A percentile compares a stretch with the other conserved stretches of the same genome.
phyloP scores from a whole-genome alignment of 2,888 invertebrate genomes.

The Syritta pipiens region DNA sequence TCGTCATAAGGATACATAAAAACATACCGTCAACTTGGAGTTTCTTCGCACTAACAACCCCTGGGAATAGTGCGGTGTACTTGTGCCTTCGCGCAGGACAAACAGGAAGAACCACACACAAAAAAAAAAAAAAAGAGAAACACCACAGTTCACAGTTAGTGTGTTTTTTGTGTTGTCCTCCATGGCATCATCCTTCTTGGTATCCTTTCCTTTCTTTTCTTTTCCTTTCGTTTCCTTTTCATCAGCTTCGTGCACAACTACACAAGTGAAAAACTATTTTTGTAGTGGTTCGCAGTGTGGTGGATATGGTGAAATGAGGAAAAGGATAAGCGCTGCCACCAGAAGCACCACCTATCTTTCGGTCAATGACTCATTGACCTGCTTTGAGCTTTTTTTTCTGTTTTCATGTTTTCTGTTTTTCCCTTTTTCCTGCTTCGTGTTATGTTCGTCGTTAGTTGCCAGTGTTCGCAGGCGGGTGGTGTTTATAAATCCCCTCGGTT shows the following conservation, averaged over 20 bases:
- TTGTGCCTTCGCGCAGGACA: conserved; percentile 57
- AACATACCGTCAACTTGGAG: neutral
- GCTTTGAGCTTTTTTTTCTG: conserved; percentile 43
- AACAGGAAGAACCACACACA: conserved; percentile 19
- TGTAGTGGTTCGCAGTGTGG: no score
- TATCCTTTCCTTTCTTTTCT: conserved; percentile 11
- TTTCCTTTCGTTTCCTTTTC: no score
- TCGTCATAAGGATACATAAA: no score
- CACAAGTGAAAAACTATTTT: no score
- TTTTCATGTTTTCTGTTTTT: conserved; percentile 5
- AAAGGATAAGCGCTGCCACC: conserved; percentile 22
- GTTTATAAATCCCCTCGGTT: conserved; percentile 35
- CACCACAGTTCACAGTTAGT: conserved; percentile 19
- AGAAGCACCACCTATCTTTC: conserved; percentile 58
- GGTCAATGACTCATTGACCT: conserved; percentile 69
- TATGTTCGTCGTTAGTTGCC: conserved; percentile 30
- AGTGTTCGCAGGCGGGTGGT: conserved; percentile 35
- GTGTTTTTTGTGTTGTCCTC: conserved; percentile 35
- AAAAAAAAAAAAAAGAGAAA: neutral
- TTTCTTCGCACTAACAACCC: neutral
- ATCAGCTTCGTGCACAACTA: no score
- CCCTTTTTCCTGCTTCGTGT: neutral
- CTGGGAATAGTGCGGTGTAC: conserved; percentile 20
- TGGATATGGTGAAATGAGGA: neutral
- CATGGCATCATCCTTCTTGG: conserved; percentile 40